A percentile compares a stretch with the other conserved stretches of the same genome.
These are phyloP conservation scores for Gryon sp. DNA, from an alignment of 1,140 invertebrate species.

Conservation along the genomic window DNA sequence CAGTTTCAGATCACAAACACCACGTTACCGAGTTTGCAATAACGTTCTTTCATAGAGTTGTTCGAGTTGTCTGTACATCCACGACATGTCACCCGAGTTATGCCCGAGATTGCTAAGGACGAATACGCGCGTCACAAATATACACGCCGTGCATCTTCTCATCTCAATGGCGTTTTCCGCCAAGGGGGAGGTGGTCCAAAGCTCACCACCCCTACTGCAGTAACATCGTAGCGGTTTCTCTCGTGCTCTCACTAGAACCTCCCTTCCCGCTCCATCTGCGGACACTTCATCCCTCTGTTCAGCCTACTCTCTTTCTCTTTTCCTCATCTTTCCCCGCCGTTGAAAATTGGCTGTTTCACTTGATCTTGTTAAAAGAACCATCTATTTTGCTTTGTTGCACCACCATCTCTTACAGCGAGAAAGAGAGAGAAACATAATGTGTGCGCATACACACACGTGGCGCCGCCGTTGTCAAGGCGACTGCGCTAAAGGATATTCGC, in stretches of 20 bases:
- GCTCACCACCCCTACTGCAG: constrained; percentile 75
- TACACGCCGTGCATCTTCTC: constrained; percentile 59
- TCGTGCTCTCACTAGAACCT: constrained; percentile 54
- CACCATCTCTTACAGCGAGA: constrained; percentile 5
- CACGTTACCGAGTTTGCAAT: constrained; percentile 26
- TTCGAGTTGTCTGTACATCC: constrained; percentile 1
- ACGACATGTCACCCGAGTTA: constrained; percentile 31
- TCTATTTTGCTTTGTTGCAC: constrained; percentile 15
- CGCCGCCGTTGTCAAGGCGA: constrained; percentile 74
- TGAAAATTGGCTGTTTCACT: constrained; percentile 20
- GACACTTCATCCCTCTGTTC: constrained; percentile 30
- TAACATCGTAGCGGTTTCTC: constrained; percentile 74
- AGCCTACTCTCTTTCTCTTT: constrained; percentile 22
- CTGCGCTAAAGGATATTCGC: constrained; percentile 69
- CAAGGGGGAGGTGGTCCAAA: constrained; percentile 65
- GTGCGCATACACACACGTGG: constrained; percentile 74
- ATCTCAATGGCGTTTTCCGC: constrained; percentile 60
- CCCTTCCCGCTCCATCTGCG: constrained; percentile 25
- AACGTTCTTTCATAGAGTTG: constrained; percentile 32
- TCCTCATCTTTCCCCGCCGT: constrained; percentile 23
- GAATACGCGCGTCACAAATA: constrained; percentile 51
- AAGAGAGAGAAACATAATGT: constrained; percentile 41
- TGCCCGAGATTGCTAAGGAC: constrained; percentile 20
- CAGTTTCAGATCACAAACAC: constrained; percentile 34
- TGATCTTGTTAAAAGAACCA: neutral